These are phyloP conservation scores for Drosophila barbarae DNA, from an alignment of 2,888 invertebrate genomes.

Conservation along the genomic window DNA sequence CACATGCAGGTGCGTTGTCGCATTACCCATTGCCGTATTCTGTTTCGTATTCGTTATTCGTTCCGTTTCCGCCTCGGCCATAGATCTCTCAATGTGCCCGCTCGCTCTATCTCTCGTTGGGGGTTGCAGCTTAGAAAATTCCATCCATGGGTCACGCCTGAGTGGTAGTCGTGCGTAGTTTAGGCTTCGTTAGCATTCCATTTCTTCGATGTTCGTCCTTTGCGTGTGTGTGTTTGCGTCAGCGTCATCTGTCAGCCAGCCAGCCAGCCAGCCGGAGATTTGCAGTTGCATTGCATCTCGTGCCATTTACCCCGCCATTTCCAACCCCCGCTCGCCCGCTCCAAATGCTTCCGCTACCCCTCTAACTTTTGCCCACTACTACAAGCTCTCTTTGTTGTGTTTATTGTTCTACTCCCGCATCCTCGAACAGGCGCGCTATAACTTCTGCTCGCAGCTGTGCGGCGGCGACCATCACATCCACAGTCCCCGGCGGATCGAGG, in stretches of 20 bases:
- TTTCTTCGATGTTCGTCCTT: constrained; percentile 1
- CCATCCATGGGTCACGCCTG: constrained; percentile 19
- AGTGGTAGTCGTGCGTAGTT: constrained; percentile 6
- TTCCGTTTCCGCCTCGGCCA: constrained; percentile 19
- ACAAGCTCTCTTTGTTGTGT: constrained; percentile 68
- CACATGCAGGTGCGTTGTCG: constrained; percentile 88
- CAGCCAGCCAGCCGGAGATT: background rate
- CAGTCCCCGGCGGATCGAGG: constrained; percentile 35
- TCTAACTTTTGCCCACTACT: constrained; percentile 55
- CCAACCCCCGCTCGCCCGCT: constrained; percentile 11
- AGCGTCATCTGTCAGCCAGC: constrained; percentile 10
- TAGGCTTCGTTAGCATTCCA: constrained; percentile 19
- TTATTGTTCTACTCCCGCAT: constrained; percentile 67
- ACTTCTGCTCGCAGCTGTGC: constrained; percentile 76
- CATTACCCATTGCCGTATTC: constrained; percentile 35
- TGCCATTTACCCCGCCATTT: constrained; percentile 9
- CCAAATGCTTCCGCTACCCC: constrained; percentile 24
- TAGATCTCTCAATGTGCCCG: constrained; percentile 27
- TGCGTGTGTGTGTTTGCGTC: constrained; percentile 10
- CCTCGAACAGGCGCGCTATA: constrained; percentile 72
- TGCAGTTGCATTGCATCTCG: constrained; percentile 3
- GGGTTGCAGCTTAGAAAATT: constrained; percentile 26
- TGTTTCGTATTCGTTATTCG: constrained; percentile 2
- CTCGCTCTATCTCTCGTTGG: constrained; percentile 7
- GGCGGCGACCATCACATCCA: constrained; percentile 56